Evolutionary conservation across 2,113 vertebrate genomes (phyloP).

Genomic region (Varanus komodoensis): DNA sequence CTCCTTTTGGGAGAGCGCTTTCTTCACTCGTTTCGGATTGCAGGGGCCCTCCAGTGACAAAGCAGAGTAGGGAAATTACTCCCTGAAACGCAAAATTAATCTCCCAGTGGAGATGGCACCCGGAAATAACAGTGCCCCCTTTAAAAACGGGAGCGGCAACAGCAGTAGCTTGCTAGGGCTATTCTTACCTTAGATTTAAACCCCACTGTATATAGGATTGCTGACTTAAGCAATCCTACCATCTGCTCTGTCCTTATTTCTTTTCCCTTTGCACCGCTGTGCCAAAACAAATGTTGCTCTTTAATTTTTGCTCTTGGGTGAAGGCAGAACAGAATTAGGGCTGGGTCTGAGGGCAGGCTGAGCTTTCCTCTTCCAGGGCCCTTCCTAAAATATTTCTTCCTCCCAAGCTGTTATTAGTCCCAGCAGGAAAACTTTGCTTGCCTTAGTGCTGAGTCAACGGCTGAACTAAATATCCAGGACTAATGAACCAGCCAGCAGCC

Average conservation of each 20-base stretch:
- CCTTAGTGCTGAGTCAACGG: too few species aligned
- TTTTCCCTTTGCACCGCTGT: not conserved
- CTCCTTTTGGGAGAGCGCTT: too few species aligned
- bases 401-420: too few species aligned
- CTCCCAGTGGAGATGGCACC: not conserved
- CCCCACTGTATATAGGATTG: not conserved
- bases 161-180: not conserved
- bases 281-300: not conserved
- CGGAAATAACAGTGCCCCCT: not conserved
- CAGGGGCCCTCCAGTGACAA: constrained; percentile 5
- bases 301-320: too few species aligned
- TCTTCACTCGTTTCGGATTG: constrained; percentile 20
- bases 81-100: constrained; percentile 10
- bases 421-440: too few species aligned
- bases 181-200: not conserved
- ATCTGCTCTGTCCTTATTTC: not conserved
- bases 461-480: too few species aligned
- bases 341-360: too few species aligned
- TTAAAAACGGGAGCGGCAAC: not conserved
- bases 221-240: not conserved
- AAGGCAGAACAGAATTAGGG: not conserved
- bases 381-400: too few species aligned
- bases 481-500: too few species aligned
- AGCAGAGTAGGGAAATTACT: not conserved
- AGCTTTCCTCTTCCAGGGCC: too few species aligned